Percentiles rank a stretch among this genome's conserved stretches.
Evolutionary conservation across 2,113 vertebrate species (phyloP).

Genomic region (Callocephalon fimbriatum): DNA sequence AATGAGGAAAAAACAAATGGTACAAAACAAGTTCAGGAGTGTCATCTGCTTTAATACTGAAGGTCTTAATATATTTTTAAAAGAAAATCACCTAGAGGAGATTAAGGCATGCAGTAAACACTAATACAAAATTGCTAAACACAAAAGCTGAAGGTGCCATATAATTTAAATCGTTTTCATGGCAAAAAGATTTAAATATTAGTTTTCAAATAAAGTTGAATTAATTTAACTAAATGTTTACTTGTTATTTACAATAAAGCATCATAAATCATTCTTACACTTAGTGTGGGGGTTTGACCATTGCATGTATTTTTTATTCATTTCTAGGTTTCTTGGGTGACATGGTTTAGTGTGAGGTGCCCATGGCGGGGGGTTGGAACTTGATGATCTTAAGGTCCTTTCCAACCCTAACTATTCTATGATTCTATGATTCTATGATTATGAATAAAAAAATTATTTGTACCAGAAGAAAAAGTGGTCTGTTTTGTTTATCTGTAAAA

Average conservation of each 20-base stretch:
- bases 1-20: neutral
- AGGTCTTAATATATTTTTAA: neutral
- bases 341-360: too few species aligned
- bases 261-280: neutral
- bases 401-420: too few species aligned
- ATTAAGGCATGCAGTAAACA: neutral
- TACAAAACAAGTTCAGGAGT: neutral
- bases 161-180: neutral
- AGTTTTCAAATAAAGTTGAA: neutral
- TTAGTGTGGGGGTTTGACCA: neutral
- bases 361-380: too few species aligned
- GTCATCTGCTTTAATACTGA: neutral
- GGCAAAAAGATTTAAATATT: neutral
- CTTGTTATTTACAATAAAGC: fast-evolving
- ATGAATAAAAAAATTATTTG: neutral
- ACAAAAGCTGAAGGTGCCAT: neutral
- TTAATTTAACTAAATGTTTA: neutral
- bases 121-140: neutral
- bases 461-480: neutral
- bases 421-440: neutral
- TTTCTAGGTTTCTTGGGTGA: neutral
- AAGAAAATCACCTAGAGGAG: neutral
- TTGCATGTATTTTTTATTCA: neutral
- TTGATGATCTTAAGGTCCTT: too few species aligned
- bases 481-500: neutral